Conservation (phyloP, 2,888 invertebrate species). For the Epicampocera succincta region DNA sequence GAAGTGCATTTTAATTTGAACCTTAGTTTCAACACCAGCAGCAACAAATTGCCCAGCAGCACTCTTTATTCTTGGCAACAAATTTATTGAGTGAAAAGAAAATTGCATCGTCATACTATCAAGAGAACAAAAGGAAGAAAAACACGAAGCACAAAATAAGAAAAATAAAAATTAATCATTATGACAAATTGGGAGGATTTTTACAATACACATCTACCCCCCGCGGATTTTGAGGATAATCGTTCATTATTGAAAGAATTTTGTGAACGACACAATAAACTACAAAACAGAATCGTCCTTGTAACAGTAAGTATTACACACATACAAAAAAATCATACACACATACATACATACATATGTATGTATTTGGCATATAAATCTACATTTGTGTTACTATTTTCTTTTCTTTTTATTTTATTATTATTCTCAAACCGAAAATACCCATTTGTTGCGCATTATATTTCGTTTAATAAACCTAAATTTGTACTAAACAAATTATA, state of each 20-base stretch:
- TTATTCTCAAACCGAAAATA: not conserved
- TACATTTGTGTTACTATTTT: not conserved
- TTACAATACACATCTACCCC: conserved; percentile 89
- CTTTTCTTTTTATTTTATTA: not conserved
- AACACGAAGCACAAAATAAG: conserved; percentile 3
- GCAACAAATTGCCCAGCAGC: conserved; percentile 40
- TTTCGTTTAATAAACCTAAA: too few species aligned
- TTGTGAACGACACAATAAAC: conserved; percentile 86
- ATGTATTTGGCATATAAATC: too few species aligned
- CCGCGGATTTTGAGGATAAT: conserved; percentile 89
- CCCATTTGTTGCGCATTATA: not conserved
- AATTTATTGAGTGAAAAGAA: conserved; percentile 27
- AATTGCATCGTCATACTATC: conserved; percentile 14
- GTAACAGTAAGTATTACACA: conserved; percentile 86
- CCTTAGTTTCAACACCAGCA: conserved; percentile 20
- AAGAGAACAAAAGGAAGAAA: conserved; percentile 11
- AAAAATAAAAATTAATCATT: conserved; percentile 54
- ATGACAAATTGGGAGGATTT: conserved; percentile 91
- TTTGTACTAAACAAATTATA: too few species aligned
- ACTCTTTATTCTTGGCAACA: conserved; percentile 39
- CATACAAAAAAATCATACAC: not conserved
- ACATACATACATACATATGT: too few species aligned
- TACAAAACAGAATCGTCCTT: conserved; percentile 87
- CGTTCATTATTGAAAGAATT: conserved; percentile 88
- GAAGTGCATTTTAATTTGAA: conserved; percentile 29